A percentile compares a stretch with the other conserved stretches of the same genome.
phyloP scores from a whole-genome alignment of 1,140 invertebrate genomes.

The Cydia splendana region DNA sequence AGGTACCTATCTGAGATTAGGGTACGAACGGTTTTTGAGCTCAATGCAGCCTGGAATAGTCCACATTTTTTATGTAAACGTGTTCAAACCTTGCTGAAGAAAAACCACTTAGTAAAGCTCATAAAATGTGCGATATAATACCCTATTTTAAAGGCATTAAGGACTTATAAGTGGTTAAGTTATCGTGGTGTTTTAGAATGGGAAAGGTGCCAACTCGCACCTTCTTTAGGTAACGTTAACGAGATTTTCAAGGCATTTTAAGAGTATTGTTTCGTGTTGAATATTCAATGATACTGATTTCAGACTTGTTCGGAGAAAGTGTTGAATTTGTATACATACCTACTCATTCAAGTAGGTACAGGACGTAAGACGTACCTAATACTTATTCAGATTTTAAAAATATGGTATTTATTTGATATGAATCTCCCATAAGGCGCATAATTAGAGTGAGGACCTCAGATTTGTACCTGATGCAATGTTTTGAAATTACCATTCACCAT shows the following conservation, averaged over 20 bases:
- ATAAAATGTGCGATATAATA: background rate
- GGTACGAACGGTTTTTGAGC: background rate
- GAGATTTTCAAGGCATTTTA: conserved; percentile 5
- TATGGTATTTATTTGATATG: no score
- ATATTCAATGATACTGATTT: background rate
- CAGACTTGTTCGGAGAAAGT: background rate
- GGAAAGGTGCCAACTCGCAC: conserved; percentile 5
- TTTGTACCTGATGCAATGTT: no score
- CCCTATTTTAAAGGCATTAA: background rate
- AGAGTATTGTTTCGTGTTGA: background rate
- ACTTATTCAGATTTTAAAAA: no score
- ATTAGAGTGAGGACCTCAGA: no score
- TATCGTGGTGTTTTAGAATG: background rate
- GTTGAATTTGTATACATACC: background rate
- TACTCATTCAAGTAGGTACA: no score
- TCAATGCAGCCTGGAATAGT: background rate
- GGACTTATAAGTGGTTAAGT: background rate
- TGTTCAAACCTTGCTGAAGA: background rate
- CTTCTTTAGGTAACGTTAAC: background rate
- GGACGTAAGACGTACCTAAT: no score
- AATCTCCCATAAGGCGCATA: no score
- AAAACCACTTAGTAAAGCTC: background rate
- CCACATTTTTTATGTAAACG: conserved; percentile 12
- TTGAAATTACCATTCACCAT: no score
- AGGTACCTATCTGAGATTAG: background rate